Conservation (phyloP, 2,113 vertebrate genomes). For the Chunga burmeisteri region DNA sequence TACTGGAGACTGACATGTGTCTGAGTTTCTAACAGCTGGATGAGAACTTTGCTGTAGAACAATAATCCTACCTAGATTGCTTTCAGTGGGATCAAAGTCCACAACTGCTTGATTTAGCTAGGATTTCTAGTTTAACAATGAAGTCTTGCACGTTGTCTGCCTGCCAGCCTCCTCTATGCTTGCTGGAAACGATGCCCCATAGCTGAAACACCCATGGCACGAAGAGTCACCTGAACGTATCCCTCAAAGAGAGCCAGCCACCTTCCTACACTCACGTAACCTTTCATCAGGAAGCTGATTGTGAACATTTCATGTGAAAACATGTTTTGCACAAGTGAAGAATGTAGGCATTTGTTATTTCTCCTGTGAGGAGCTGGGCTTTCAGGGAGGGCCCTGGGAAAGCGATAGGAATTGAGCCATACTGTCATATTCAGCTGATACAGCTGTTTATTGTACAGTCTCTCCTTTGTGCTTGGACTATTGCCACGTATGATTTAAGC, state of each 20-base stretch:
- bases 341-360: neutral
- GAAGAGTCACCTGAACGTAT: neutral
- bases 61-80: neutral
- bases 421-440: neutral
- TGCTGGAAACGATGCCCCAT: rapidly evolving
- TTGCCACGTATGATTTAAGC: constrained; percentile 5
- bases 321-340: neutral
- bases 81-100: neutral
- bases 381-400: neutral
- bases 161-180: neutral
- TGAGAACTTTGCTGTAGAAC: neutral
- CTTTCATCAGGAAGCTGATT: neutral
- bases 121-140: neutral
- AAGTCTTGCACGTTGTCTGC: neutral
- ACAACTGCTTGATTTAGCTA: neutral
- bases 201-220: neutral
- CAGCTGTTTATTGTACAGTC: constrained; percentile 3
- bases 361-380: neutral
- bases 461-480: constrained; percentile 6
- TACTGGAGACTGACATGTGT: rapidly evolving
- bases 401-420: neutral
- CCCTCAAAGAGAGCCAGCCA: neutral
- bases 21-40: neutral
- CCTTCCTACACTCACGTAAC: neutral
- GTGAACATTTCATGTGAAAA: neutral